Evolutionary conservation across 2,113 vertebrate genomes (phyloP).

Genomic region (Chauna torquata): DNA sequence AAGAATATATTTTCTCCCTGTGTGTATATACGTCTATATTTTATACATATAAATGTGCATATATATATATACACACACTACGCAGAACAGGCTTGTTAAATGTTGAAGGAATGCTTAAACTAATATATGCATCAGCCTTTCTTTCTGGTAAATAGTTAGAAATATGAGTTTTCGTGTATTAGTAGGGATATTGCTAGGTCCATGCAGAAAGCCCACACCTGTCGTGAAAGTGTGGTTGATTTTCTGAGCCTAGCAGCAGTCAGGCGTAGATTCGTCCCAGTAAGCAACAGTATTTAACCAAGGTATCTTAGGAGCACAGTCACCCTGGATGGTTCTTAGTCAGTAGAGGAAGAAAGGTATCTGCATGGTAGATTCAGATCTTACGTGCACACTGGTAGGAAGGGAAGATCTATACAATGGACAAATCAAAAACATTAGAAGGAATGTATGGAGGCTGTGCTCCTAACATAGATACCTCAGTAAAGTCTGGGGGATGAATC

Average conservation of each 20-base stretch:
- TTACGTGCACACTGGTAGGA: not conserved
- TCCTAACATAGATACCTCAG: not conserved
- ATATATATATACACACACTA: not conserved
- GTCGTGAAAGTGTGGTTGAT: not conserved
- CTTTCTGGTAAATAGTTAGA: not conserved
- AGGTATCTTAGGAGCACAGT: not conserved
- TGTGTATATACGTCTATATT: too few species aligned
- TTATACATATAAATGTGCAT: too few species aligned
- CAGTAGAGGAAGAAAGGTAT: not conserved
- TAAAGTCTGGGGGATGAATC: not conserved
- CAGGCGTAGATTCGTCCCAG: not conserved
- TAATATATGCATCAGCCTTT: not conserved
- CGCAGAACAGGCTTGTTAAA: not conserved
- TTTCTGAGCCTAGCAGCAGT: not conserved
- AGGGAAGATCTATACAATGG: not conserved
- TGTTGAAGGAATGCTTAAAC: not conserved
- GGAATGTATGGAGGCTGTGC: accelerated
- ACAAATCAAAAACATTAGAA: not conserved
- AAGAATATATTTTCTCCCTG: not conserved
- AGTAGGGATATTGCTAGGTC: not conserved
- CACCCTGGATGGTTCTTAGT: not conserved
- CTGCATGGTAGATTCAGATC: not conserved
- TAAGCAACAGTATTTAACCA: not conserved
- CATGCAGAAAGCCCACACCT: not conserved
- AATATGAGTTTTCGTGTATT: not conserved